Evolutionary conservation across 2,113 vertebrate genomes (phyloP).

Genomic region (Melanerpes formicivorus): DNA sequence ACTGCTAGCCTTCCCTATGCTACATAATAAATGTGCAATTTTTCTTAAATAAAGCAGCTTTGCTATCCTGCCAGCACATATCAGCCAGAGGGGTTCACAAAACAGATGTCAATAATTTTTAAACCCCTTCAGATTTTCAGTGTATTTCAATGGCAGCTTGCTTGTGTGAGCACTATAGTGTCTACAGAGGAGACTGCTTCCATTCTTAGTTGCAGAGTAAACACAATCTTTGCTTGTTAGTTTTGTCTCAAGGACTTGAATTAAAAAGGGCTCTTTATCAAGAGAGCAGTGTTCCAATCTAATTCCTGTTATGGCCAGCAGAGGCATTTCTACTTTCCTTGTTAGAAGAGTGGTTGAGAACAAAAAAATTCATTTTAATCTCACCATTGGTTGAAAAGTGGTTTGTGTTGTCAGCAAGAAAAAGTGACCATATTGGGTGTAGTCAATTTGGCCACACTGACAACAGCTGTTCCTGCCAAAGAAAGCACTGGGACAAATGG

Average conservation of each 20-base stretch:
- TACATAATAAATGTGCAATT: neutral
- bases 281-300: neutral
- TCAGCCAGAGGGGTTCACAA: neutral
- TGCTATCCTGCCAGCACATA: neutral
- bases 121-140: neutral
- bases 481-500: conserved; percentile 33
- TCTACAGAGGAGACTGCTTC: neutral
- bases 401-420: neutral
- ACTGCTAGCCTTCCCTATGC: neutral
- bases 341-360: neutral
- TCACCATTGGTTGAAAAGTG: neutral
- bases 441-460: neutral
- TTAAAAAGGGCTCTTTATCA: neutral
- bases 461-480: conserved; percentile 44
- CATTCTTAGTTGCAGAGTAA: neutral
- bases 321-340: neutral
- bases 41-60: neutral
- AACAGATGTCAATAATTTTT: neutral
- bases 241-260: neutral
- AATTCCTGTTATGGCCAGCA: neutral
- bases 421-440: neutral
- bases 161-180: neutral
- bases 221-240: neutral
- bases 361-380: neutral
- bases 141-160: neutral